phyloP scores from a whole-genome alignment of 2,888 invertebrate genomes.

The Drosophila recens region DNA sequence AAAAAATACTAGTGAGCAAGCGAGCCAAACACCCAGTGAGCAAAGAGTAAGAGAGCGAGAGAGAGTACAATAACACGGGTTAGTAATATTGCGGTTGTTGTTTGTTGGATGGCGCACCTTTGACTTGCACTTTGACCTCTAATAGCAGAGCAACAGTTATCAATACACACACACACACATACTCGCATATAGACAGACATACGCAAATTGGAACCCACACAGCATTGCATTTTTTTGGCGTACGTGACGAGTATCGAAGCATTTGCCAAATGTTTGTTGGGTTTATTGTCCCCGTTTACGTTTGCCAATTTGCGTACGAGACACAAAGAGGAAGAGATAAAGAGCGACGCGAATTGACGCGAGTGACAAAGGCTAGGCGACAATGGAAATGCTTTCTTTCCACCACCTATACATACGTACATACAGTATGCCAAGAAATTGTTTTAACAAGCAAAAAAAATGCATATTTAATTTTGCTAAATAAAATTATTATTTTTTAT shows the following conservation, averaged over 20 bases:
- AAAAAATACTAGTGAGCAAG: constrained; percentile 12
- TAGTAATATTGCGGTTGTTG: constrained; percentile 31
- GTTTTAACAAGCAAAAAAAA: neutral
- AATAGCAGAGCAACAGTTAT: constrained; percentile 43
- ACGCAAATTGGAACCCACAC: constrained; percentile 15
- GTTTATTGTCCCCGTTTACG: constrained; percentile 69
- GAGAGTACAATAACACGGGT: constrained; percentile 10
- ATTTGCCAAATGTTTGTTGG: constrained; percentile 69
- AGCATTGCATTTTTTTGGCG: constrained; percentile 50
- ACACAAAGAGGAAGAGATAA: constrained; percentile 62
- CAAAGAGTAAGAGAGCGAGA: constrained; percentile 3
- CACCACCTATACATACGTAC: constrained; percentile 23
- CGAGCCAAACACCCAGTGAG: constrained; percentile 17
- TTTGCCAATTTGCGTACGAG: constrained; percentile 70
- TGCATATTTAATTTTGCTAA: neutral
- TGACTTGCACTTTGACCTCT: constrained; percentile 62
- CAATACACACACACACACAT: constrained; percentile 10
- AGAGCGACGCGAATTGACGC: constrained; percentile 32
- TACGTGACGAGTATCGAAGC: constrained; percentile 61
- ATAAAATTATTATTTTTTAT: neutral
- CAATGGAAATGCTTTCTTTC: constrained; percentile 65
- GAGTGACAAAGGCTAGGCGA: constrained; percentile 37
- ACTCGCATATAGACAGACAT: constrained; percentile 1
- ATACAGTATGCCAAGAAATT: neutral
- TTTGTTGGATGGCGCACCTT: constrained; percentile 42